phyloP scores from a whole-genome alignment of 2,113 vertebrate genomes.

The Leptobrachium ailaonicum region DNA sequence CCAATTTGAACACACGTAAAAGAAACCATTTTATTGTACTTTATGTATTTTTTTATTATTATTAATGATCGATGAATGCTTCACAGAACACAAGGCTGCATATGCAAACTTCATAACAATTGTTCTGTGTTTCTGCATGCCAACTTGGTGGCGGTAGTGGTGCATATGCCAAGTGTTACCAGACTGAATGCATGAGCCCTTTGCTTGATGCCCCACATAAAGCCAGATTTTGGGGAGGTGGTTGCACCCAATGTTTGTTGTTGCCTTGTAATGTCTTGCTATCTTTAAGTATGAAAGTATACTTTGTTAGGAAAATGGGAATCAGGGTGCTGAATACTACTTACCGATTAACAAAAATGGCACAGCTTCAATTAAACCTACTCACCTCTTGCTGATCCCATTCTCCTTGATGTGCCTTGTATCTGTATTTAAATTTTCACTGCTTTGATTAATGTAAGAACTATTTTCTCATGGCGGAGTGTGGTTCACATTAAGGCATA shows the following conservation, averaged over 20 bases:
- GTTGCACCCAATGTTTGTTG: slow-evolving; percentile 79
- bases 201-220: slow-evolving; percentile 97
- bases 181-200: slow-evolving; percentile 92
- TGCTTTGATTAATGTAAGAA: slow-evolving; percentile 43
- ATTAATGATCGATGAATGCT: slow-evolving; percentile 7
- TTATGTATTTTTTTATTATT: slow-evolving; percentile 21
- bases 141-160: slow-evolving; percentile 74
- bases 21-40: background rate
- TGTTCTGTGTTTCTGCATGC: slow-evolving; percentile 81
- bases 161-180: slow-evolving; percentile 77
- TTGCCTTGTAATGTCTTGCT: slow-evolving; percentile 83
- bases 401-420: slow-evolving; percentile 66
- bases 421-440: slow-evolving; percentile 53
- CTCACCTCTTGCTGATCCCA: slow-evolving; percentile 61
- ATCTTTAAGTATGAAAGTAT: slow-evolving; percentile 59
- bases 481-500: slow-evolving; percentile 54
- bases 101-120: slow-evolving; percentile 49
- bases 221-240: slow-evolving; percentile 97
- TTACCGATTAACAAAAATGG: slow-evolving; percentile 44
- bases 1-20: slow-evolving; percentile 7
- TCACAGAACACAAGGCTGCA: slow-evolving; percentile 43
- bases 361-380: slow-evolving; percentile 43
- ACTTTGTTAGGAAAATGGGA: slow-evolving; percentile 71
- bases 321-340: slow-evolving; percentile 48
- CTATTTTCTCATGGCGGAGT: slow-evolving; percentile 52